A percentile compares a stretch with the other conserved stretches of the same genome.
Evolutionary conservation across 2,797 vertebrate genomes (phyloP).

Genomic region (Chelmon rostratus): DNA sequence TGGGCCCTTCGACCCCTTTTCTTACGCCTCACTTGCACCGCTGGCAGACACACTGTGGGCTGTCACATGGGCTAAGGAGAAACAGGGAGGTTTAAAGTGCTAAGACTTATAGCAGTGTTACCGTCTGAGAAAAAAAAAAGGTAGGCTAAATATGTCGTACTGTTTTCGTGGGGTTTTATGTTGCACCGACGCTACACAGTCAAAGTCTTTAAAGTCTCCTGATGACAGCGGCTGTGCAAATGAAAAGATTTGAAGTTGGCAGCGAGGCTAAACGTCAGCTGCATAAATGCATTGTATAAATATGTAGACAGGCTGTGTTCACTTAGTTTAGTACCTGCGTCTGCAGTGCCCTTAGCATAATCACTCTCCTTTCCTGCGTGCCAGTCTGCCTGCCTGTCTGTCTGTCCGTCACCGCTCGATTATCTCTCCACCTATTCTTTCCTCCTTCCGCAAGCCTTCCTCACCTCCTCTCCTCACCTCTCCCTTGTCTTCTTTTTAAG

Average conservation of each 20-base stretch:
- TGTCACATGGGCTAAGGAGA: conserved; percentile 79
- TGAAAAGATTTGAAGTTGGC: conserved; percentile 70
- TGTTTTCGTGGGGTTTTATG: conserved; percentile 60
- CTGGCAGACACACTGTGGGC: conserved; percentile 81
- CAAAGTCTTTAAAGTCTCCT: conserved; percentile 61
- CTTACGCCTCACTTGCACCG: conserved; percentile 79
- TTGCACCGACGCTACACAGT: conserved; percentile 57
- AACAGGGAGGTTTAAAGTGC: conserved; percentile 69
- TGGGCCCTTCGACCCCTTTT: conserved; percentile 82
- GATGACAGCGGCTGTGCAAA: conserved; percentile 50
- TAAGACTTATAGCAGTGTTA: conserved; percentile 67
- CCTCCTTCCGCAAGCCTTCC: conserved; percentile 50
- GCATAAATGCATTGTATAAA: conserved; percentile 66
- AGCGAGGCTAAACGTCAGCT: conserved; percentile 66
- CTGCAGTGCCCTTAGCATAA: conserved; percentile 65
- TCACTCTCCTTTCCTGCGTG: conserved; percentile 64
- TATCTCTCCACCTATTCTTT: conserved; percentile 61
- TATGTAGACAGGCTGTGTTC: conserved; percentile 69
- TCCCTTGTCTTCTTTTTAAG: conserved; percentile 59
- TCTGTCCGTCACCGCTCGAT: conserved; percentile 72
- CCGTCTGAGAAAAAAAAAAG: conserved; percentile 37
- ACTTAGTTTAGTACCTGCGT: conserved; percentile 60
- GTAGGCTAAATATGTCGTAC: conserved; percentile 60
- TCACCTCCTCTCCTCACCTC: conserved; percentile 66
- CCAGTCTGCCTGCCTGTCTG: conserved; percentile 48